These are phyloP conservation scores for Lochmaea capreae DNA, from an alignment of 2,888 invertebrate genomes.

Conservation along the genomic window DNA sequence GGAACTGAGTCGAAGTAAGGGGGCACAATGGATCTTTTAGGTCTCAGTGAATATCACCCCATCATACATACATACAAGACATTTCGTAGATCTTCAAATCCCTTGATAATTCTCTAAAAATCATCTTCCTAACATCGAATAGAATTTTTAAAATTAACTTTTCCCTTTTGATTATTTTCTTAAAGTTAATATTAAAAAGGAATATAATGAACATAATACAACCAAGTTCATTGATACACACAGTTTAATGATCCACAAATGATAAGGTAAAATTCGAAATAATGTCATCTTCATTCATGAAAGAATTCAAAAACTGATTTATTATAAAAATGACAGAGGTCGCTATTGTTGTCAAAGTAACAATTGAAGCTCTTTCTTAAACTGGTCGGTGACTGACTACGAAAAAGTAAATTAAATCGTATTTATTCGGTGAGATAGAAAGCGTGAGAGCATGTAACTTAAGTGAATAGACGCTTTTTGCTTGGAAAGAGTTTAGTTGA, in stretches of 20 bases:
- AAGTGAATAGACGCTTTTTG: background rate
- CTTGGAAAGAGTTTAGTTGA: background rate
- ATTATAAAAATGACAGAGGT: constrained; percentile 10
- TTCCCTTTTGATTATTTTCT: too few species aligned
- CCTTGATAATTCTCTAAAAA: too few species aligned
- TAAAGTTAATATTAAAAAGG: background rate
- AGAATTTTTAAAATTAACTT: too few species aligned
- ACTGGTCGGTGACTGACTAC: constrained; percentile 5
- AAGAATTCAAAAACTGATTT: constrained; percentile 7
- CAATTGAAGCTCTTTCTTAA: constrained; percentile 10
- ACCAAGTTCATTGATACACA: constrained; percentile 1
- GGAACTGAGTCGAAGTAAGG: too few species aligned
- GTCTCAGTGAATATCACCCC: too few species aligned
- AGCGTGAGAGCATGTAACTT: background rate
- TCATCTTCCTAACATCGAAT: too few species aligned
- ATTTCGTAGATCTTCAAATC: too few species aligned
- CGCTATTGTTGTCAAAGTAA: constrained; percentile 8
- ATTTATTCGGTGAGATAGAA: background rate
- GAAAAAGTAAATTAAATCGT: background rate
- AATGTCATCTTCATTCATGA: constrained; percentile 8
- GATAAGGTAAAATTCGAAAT: constrained; percentile 17
- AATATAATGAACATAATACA: constrained; percentile 7
- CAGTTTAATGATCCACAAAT: constrained; percentile 10
- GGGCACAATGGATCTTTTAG: too few species aligned
- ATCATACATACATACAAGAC: too few species aligned